phyloP scores from a whole-genome alignment of 2,797 vertebrate genomes.

The Micrastur ruficollis region DNA sequence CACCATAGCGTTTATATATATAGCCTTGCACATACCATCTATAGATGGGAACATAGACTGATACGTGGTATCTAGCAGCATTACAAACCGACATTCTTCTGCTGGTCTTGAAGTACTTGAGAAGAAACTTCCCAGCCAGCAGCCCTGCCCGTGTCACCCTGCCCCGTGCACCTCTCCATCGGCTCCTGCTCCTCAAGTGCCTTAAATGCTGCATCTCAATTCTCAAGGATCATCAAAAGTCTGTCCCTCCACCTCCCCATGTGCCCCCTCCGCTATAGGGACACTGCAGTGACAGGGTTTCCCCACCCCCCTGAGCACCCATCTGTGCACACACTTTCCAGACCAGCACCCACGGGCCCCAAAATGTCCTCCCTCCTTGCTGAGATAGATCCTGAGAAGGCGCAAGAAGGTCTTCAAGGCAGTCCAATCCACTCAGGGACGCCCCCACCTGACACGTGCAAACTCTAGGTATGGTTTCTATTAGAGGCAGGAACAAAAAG shows the following conservation, averaged over 20 bases:
- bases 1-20: slow-evolving; percentile 60
- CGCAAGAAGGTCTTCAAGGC: neutral
- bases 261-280: neutral
- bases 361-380: neutral
- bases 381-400: neutral
- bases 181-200: neutral
- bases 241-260: neutral
- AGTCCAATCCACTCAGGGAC: neutral
- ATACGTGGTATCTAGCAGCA: slow-evolving; percentile 24
- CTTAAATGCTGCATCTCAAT: neutral
- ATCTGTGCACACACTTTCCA: neutral
- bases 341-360: neutral
- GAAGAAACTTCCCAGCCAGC: slow-evolving; percentile 10
- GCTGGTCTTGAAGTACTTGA: neutral
- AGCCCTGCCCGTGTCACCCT: neutral
- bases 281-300: neutral
- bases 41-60: slow-evolving; percentile 46
- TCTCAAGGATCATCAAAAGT: neutral
- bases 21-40: slow-evolving; percentile 40
- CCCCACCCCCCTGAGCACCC: neutral
- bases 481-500: neutral
- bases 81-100: neutral
- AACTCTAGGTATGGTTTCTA: neutral
- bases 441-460: accelerated
- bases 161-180: neutral